These are phyloP conservation scores for Patella caerulea DNA, from an alignment of 2,888 invertebrate species.

Conservation along the genomic window DNA sequence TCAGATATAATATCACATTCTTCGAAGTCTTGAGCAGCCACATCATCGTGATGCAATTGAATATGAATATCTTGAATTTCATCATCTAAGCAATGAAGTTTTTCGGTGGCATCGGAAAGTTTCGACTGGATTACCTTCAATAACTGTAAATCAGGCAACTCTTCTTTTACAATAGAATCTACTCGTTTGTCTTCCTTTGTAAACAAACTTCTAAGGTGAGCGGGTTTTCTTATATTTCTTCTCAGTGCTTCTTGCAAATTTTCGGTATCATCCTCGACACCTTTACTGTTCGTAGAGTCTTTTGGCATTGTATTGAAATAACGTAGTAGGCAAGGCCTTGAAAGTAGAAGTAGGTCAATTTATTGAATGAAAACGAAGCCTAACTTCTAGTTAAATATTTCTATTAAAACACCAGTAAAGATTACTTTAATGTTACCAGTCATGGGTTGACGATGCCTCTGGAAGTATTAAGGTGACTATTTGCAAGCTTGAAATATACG, in stretches of 20 bases:
- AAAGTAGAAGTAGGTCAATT: too few relatives aligned
- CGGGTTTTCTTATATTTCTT: background rate
- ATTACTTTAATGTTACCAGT: too few relatives aligned
- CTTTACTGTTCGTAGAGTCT: background rate
- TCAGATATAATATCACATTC: background rate
- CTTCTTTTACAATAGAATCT: background rate
- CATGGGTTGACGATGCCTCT: too few relatives aligned
- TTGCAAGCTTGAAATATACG: too few relatives aligned
- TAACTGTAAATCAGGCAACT: background rate
- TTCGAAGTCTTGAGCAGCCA: background rate
- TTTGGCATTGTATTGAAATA: background rate
- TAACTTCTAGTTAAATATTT: too few relatives aligned
- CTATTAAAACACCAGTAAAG: too few relatives aligned
- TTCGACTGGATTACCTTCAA: background rate
- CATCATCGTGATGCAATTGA: background rate
- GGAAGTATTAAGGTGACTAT: too few relatives aligned
- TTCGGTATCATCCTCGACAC: background rate
- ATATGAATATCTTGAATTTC: background rate
- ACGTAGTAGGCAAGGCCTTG: background rate
- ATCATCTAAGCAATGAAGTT: background rate
- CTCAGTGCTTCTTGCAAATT: background rate
- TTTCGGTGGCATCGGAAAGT: background rate
- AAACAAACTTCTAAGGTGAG: background rate
- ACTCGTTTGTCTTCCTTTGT: slow-evolving; percentile 5
- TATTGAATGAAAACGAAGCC: too few relatives aligned